Conservation (phyloP, 2,888 invertebrate species). For the Dermolepida albohirtum region DNA sequence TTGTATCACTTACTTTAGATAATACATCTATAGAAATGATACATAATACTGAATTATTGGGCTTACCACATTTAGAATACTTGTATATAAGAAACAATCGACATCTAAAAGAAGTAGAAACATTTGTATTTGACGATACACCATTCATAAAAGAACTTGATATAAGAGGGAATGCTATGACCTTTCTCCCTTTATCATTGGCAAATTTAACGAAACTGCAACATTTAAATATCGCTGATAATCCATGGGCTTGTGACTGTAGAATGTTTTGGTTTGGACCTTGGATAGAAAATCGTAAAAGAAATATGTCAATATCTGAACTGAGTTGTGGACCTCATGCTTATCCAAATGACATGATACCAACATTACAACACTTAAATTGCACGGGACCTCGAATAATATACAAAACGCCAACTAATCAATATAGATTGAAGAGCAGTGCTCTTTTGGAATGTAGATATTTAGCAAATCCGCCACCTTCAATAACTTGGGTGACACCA, state of each 20-base stretch:
- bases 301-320: constrained; percentile 67
- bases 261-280: constrained; percentile 82
- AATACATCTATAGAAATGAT: constrained; percentile 75
- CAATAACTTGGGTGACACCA: constrained; percentile 89
- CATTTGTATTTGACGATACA: constrained; percentile 73
- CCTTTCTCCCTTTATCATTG: constrained; percentile 78
- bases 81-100: constrained; percentile 74
- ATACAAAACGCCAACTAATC: constrained; percentile 71
- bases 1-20: constrained; percentile 73
- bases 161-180: constrained; percentile 77
- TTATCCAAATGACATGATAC: constrained; percentile 77
- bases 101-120: constrained; percentile 72
- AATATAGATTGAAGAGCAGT: constrained; percentile 74
- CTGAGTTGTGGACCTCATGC: constrained; percentile 74
- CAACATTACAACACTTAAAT: constrained; percentile 76
- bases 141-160: constrained; percentile 73
- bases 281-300: constrained; percentile 71
- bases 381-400: constrained; percentile 76
- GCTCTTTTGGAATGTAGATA: constrained; percentile 83
- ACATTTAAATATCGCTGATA: constrained; percentile 76
- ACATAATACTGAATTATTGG: constrained; percentile 74
- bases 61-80: constrained; percentile 70
- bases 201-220: constrained; percentile 73
- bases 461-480: constrained; percentile 81
- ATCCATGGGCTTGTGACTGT: constrained; percentile 90